Percentiles rank a stretch among this genome's conserved stretches.
Conservation (phyloP, 2,797 vertebrate species). For the Falco biarmicus region DNA sequence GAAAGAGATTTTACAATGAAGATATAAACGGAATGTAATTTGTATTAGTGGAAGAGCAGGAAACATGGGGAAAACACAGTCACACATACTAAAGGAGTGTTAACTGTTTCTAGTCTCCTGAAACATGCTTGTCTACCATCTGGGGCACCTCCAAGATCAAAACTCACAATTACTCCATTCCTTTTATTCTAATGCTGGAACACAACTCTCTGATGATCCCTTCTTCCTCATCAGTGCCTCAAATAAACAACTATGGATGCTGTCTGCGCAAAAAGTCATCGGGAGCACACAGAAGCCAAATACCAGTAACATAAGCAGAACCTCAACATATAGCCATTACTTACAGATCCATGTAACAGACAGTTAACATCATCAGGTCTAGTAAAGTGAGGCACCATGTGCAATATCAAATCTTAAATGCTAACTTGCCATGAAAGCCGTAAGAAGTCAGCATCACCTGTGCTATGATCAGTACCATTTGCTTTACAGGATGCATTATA, state of each 20-base stretch:
- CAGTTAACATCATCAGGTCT: no score
- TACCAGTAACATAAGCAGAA: neutral
- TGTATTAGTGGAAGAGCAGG: neutral
- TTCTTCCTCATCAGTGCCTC: neutral
- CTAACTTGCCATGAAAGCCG: neutral
- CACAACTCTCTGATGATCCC: neutral
- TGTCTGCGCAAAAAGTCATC: neutral
- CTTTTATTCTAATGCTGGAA: neutral
- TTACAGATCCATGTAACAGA: neutral
- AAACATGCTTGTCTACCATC: neutral
- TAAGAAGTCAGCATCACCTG: neutral
- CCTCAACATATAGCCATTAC: neutral
- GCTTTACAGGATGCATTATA: neutral
- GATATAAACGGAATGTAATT: neutral
- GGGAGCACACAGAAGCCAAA: neutral
- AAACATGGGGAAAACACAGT: neutral
- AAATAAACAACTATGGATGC: neutral
- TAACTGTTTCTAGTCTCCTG: neutral
- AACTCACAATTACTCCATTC: neutral
- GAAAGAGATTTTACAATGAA: neutral
- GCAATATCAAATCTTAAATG: neutral
- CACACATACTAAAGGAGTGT: neutral
- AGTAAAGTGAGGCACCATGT: neutral
- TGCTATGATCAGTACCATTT: neutral
- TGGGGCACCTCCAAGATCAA: neutral